These are phyloP conservation scores for Dipodomys stephensi DNA, from an alignment of 2,113 vertebrate genomes.

Conservation along the genomic window DNA sequence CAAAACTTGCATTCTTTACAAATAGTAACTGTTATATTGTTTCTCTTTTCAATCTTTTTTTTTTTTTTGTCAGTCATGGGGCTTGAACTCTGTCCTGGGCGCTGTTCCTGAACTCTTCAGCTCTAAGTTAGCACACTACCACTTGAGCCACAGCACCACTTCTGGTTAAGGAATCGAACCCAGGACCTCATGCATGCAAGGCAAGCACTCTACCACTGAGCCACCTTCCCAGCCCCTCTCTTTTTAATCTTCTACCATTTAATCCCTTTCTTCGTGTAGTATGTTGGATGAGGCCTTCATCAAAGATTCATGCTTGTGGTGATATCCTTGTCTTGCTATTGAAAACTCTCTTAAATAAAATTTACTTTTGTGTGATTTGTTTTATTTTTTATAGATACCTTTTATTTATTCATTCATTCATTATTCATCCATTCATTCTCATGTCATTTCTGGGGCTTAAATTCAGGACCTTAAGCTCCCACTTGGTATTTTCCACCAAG, in stretches of 20 bases:
- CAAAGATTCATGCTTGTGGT: background rate
- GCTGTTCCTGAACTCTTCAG: no score
- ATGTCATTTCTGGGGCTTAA: no score
- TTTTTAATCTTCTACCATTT: constrained; percentile 6
- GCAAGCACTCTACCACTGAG: no score
- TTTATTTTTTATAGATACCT: constrained; percentile 18
- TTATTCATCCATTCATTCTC: background rate
- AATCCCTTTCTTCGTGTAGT: background rate
- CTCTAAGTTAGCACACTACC: no score
- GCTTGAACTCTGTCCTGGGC: no score
- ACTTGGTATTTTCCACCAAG: no score
- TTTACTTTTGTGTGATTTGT: background rate
- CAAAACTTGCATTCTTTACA: background rate
- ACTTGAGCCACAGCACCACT: no score
- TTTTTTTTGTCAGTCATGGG: no score
- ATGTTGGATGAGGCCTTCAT: background rate
- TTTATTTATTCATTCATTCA: background rate
- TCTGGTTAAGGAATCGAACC: no score
- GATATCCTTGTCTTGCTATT: background rate
- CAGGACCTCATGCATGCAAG: no score
- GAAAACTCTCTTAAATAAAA: background rate
- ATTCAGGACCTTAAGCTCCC: no score
- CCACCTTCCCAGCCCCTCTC: background rate
- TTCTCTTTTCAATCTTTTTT: background rate
- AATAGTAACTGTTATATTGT: background rate